Evolutionary conservation across 2,797 vertebrate genomes (phyloP).

Genomic region (Taeniopygia guttata): DNA sequence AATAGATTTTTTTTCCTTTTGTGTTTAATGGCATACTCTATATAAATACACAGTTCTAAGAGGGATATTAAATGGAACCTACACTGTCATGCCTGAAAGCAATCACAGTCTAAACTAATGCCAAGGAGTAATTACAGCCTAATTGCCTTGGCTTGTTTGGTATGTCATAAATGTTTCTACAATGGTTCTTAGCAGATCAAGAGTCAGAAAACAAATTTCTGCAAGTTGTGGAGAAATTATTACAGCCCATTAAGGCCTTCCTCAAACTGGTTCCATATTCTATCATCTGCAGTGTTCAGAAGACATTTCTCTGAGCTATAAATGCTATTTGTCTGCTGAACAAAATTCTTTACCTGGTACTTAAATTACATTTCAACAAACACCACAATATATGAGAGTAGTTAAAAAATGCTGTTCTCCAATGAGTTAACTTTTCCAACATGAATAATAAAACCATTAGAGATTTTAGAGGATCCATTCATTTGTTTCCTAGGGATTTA

Average conservation of each 20-base stretch:
- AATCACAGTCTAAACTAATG: slow-evolving; percentile 13
- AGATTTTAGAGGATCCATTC: neutral
- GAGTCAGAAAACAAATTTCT: slow-evolving; percentile 43
- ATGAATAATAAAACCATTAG: neutral
- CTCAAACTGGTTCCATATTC: slow-evolving; percentile 15
- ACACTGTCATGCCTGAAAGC: neutral
- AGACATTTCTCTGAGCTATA: neutral
- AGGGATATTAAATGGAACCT: slow-evolving; percentile 16
- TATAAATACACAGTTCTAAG: slow-evolving; percentile 1
- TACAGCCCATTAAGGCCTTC: neutral
- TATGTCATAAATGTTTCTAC: slow-evolving; percentile 32
- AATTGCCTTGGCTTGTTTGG: slow-evolving; percentile 19
- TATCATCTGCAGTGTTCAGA: neutral
- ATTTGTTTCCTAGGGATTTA: neutral
- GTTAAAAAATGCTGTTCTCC: neutral
- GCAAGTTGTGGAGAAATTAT: slow-evolving; percentile 5
- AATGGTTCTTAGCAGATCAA: slow-evolving; percentile 14
- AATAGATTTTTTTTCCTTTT: neutral
- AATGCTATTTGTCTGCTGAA: neutral
- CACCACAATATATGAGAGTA: neutral
- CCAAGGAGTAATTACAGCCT: slow-evolving; percentile 20
- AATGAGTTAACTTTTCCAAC: neutral
- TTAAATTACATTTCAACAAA: neutral
- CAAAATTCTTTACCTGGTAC: neutral
- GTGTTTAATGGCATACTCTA: neutral